These are phyloP conservation scores for Forbesichthys papilliferus DNA, from an alignment of 2,113 vertebrate species.

Conservation along the genomic window DNA sequence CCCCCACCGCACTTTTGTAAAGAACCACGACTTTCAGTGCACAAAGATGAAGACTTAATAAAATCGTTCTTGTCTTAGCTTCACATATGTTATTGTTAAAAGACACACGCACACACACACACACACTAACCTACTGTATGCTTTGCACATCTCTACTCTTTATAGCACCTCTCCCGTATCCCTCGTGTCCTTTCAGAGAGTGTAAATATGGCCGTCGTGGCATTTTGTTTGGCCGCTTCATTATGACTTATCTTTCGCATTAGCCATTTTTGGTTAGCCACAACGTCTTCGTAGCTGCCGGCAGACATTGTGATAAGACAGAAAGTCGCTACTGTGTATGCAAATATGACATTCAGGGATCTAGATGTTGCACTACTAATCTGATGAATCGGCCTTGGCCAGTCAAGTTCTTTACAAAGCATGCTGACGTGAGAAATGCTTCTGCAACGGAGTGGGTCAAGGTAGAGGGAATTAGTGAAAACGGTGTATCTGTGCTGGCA, in stretches of 20 bases:
- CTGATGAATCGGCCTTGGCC: conserved; percentile 62
- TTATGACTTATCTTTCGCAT: conserved; percentile 69
- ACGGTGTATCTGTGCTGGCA: background rate
- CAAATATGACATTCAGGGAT: conserved; percentile 80
- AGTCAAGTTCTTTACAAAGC: conserved; percentile 37
- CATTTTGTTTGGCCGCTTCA: conserved; percentile 70
- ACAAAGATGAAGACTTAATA: no score
- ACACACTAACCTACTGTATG: background rate
- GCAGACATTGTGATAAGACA: conserved; percentile 61
- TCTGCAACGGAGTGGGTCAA: conserved; percentile 22
- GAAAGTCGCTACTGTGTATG: conserved; percentile 72
- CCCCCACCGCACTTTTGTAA: no score
- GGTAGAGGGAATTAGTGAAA: conserved; percentile 30
- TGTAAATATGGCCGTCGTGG: conserved; percentile 65
- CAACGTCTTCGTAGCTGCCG: conserved; percentile 52
- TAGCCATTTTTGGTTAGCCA: conserved; percentile 56
- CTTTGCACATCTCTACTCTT: conserved; percentile 34
- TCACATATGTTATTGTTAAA: background rate
- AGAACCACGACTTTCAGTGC: no score
- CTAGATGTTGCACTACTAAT: conserved; percentile 61
- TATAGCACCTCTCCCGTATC: conserved; percentile 41
- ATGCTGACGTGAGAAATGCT: conserved; percentile 42
- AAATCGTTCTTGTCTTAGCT: no score
- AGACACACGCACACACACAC: conserved; percentile 5
- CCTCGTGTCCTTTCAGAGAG: conserved; percentile 50